Conservation (phyloP, 1,140 invertebrate genomes). For the Lycorma delicatula region DNA sequence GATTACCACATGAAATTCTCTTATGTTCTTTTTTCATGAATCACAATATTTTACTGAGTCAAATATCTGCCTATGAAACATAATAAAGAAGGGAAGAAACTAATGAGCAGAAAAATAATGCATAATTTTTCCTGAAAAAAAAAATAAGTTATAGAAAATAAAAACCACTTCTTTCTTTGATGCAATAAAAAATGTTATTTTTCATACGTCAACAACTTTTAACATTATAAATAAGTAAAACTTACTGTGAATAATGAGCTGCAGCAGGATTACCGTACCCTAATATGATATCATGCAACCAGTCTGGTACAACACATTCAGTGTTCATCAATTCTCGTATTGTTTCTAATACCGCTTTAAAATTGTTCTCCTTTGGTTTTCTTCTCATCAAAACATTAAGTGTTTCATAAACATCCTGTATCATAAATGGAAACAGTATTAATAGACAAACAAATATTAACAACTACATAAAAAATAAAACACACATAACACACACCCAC, state of each 20-base stretch:
- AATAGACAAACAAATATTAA: background rate
- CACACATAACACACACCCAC: too few species aligned
- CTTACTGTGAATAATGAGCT: constrained; percentile 83
- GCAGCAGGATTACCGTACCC: constrained; percentile 95
- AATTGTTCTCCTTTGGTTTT: constrained; percentile 99
- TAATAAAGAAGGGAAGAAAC: too few species aligned
- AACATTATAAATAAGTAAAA: too few species aligned
- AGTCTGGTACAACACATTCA: constrained; percentile 96
- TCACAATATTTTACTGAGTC: too few species aligned
- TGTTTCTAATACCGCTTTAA: constrained; percentile 97
- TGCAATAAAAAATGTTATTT: background rate
- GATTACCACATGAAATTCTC: too few species aligned
- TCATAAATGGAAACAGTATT: constrained; percentile 7
- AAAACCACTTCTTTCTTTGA: constrained; percentile 1
- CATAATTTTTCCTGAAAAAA: too few species aligned
- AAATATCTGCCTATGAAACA: too few species aligned
- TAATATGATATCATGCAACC: constrained; percentile 95
- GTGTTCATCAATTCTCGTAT: constrained; percentile 99
- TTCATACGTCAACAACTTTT: background rate
- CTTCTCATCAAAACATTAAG: constrained; percentile 96
- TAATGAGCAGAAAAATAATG: too few species aligned
- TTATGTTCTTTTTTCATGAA: too few species aligned
- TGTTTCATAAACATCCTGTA: constrained; percentile 85
- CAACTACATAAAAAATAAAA: too few species aligned
- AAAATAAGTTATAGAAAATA: constrained; percentile 15